A percentile compares a stretch with the other conserved stretches of the same genome.
Conservation (phyloP, 2,888 invertebrate species). For the Drosophila demipolita region DNA sequence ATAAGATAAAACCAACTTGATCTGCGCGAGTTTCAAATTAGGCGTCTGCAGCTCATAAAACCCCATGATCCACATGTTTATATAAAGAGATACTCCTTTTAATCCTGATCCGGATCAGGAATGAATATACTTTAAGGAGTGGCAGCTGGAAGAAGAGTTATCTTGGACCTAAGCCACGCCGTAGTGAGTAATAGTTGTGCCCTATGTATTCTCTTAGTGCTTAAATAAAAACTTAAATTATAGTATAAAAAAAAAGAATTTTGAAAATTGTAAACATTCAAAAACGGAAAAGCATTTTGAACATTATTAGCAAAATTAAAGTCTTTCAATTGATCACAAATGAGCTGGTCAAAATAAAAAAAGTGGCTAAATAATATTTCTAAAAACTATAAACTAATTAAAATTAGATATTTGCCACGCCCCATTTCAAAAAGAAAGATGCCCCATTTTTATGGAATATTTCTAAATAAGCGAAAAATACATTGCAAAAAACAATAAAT, state of each 20-base stretch:
- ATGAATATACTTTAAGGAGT: no score
- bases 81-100: background rate
- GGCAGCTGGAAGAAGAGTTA: background rate
- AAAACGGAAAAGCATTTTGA: background rate
- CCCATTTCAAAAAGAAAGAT: background rate
- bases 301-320: background rate
- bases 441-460: background rate
- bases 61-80: no score
- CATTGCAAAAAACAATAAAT: no score
- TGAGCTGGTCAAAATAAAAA: background rate
- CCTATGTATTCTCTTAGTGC: no score
- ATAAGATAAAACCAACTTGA: background rate
- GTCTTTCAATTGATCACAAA: background rate
- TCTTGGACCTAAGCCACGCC: no score
- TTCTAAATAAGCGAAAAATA: background rate
- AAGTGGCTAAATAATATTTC: background rate
- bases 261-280: background rate
- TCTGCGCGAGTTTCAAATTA: background rate
- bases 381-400: background rate
- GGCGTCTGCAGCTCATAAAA: background rate
- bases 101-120: background rate
- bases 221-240: no score
- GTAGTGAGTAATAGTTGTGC: no score
- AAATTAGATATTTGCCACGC: background rate
- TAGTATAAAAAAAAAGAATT: no score